Percentiles rank a stretch among this genome's conserved stretches.
Evolutionary conservation across 1,140 invertebrate species (phyloP).

Genomic region (Macrobrachium rosenbergii): DNA sequence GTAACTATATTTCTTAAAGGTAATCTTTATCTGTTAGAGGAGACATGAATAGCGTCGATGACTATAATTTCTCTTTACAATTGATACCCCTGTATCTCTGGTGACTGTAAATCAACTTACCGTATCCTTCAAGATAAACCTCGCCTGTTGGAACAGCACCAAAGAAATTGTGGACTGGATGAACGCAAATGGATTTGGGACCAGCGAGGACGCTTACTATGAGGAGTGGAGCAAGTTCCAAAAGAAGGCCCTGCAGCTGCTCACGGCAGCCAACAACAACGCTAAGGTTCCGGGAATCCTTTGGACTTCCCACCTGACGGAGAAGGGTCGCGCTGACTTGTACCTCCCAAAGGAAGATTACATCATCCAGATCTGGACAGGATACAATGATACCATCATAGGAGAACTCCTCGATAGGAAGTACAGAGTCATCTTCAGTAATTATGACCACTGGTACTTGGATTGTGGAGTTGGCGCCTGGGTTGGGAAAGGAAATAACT

Average conservation of each 20-base stretch:
- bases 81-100: neutral
- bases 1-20: neutral
- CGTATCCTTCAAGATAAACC: slow-evolving; percentile 9
- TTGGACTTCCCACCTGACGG: slow-evolving; percentile 87
- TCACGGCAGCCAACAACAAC: slow-evolving; percentile 20
- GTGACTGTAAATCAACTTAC: neutral
- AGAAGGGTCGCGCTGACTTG: slow-evolving; percentile 76
- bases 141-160: slow-evolving; percentile 82
- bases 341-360: slow-evolving; percentile 80
- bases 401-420: slow-evolving; percentile 78
- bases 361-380: slow-evolving; percentile 77
- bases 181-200: slow-evolving; percentile 20
- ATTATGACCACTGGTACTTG: slow-evolving; percentile 86
- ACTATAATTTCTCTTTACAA: neutral
- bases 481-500: slow-evolving; percentile 74
- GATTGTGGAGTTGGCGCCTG: slow-evolving; percentile 88
- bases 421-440: slow-evolving; percentile 83
- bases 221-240: slow-evolving; percentile 58
- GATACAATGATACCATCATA: slow-evolving; percentile 75
- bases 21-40: neutral
- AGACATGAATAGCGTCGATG: too few relatives aligned
- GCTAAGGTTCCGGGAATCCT: slow-evolving; percentile 71
- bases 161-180: slow-evolving; percentile 76
- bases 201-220: slow-evolving; percentile 22
- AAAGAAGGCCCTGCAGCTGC: slow-evolving; percentile 11